Percentiles rank a stretch among this genome's conserved stretches.
Conservation (phyloP, 1,140 invertebrate species). For the Druon quercuslanigerum region DNA sequence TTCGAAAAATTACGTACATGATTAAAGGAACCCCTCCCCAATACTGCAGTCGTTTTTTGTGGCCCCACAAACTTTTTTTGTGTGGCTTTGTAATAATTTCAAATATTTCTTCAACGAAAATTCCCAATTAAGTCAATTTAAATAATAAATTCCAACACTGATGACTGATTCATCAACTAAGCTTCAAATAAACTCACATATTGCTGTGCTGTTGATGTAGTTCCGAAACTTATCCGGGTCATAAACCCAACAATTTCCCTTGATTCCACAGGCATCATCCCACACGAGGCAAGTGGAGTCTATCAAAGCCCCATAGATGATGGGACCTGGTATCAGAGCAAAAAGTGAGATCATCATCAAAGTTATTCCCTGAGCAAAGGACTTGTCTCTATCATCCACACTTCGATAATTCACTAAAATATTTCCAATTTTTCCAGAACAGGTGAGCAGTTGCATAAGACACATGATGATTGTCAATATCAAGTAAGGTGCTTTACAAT, state of each 20-base stretch:
- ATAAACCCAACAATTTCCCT: constrained; percentile 81
- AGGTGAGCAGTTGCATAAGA: constrained; percentile 76
- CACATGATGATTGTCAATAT: constrained; percentile 74
- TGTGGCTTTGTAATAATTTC: too few relatives aligned
- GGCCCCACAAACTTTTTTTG: too few relatives aligned
- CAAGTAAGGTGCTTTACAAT: constrained; percentile 73
- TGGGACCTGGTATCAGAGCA: constrained; percentile 81
- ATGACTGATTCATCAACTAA: too few relatives aligned
- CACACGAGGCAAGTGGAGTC: constrained; percentile 81
- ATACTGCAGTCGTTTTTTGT: too few relatives aligned
- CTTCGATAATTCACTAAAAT: constrained; percentile 79
- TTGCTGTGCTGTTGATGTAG: constrained; percentile 77
- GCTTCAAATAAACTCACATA: constrained; percentile 60
- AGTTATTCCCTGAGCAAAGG: constrained; percentile 80
- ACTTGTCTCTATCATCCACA: constrained; percentile 79
- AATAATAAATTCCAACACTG: too few relatives aligned
- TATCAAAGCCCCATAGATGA: constrained; percentile 80
- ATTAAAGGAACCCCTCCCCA: too few relatives aligned
- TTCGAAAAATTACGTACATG: too few relatives aligned
- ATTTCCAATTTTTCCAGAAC: constrained; percentile 79
- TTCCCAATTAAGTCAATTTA: too few relatives aligned
- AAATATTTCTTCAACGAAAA: too few relatives aligned
- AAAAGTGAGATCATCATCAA: constrained; percentile 81
- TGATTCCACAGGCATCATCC: constrained; percentile 79
- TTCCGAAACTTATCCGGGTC: constrained; percentile 78